phyloP scores from a whole-genome alignment of 2,797 vertebrate genomes.

The Neomorphus geoffroyi region DNA sequence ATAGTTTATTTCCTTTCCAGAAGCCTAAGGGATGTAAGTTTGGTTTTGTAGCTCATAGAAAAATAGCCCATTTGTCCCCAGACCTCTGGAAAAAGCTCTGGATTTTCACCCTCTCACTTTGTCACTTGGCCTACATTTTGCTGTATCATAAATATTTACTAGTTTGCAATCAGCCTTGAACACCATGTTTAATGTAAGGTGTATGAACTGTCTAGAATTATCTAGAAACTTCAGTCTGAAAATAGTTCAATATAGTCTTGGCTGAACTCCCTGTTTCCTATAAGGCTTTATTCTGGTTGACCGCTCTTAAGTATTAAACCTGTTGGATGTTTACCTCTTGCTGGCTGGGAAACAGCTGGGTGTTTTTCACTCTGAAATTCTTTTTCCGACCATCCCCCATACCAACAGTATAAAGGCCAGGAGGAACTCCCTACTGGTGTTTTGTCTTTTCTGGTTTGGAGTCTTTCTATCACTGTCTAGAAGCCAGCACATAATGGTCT shows the following conservation, averaged over 20 bases:
- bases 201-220: not conserved
- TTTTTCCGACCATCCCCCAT: not conserved
- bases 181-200: not conserved
- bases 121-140: not conserved
- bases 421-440: not conserved
- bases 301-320: not conserved
- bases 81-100: not conserved
- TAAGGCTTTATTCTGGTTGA: constrained; percentile 17
- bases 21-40: not conserved
- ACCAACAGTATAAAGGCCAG: constrained; percentile 4
- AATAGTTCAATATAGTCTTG: not conserved
- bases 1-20: not conserved
- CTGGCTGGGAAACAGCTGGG: constrained; percentile 38
- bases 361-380: not conserved
- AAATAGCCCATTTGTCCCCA: not conserved
- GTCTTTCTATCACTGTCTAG: not conserved
- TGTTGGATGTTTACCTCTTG: not conserved
- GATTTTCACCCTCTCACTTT: not conserved
- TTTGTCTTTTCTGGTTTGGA: constrained; percentile 12
- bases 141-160: not conserved
- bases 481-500: not conserved
- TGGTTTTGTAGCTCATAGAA: not conserved
- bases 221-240: not conserved
- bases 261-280: not conserved
- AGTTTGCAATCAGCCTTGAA: not conserved